Evolutionary conservation across 2,888 invertebrate species (phyloP), one percentile per base, ranked within the genome.

Genomic region (Luperina nickerlii): DNA sequence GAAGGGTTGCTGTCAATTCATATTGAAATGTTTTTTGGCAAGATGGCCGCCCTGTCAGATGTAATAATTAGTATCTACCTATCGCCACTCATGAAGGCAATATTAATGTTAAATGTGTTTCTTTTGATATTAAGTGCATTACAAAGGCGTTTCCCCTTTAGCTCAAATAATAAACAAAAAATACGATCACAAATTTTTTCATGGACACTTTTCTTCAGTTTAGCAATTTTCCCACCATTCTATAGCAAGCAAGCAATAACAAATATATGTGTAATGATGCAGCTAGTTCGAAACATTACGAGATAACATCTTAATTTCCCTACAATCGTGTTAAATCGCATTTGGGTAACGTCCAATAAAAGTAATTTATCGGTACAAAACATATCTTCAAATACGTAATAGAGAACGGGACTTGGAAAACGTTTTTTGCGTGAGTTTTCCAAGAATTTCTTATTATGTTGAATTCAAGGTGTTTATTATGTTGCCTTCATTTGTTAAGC

Each of bases 281-380:
- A 71, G 60, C 18, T 82, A 77, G 74, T 74, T 74, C 27, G 15
- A 45, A 76, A 42, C 27, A 86, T 78, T 78, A 66, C 11, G 65
- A 66, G 87, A 87, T 87, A 80, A 67, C 57, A 90, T 90, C 90
- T 87, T 82, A 87, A 57, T 57, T 57, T n/a, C 57, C n/a, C 84
- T 69, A 66, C 66, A 88, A 81, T 84, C 82, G 68, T 79, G 83
- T 85, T 24, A n/a, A n/a, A 9, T 79, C 83, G 62, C 73, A 80
- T 88, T 87, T 86, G 82, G 83, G 83, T 78, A 74, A 78, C 71
- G 82, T 79, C 86, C 89, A 89, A 87, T 88, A 83, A 85, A 76
- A 63, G 45, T 79, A 60, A 83, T 84, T 80, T 82, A 87, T 74
- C 48, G 60, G 73, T 74, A 71, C 76, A 72, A 63, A 71, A 65